Percentiles rank a stretch among this genome's conserved stretches.
Conservation (phyloP, 2,888 invertebrate species). For the Apoda limacodes region DNA sequence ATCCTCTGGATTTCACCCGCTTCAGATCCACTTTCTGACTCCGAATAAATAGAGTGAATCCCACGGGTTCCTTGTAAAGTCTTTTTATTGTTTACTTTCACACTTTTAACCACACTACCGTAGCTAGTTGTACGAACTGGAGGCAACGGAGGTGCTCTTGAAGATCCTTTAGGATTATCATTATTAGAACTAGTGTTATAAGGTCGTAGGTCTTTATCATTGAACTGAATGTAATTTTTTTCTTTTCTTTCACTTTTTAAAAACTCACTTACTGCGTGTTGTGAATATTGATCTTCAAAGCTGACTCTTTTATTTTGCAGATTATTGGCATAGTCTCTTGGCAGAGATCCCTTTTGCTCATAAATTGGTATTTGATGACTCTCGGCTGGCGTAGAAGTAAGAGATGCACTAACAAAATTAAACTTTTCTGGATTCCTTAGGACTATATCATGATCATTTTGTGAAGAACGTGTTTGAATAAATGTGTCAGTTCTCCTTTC, state of each 20-base stretch:
- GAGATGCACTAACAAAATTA: slow-evolving; percentile 22
- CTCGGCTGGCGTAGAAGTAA: slow-evolving; percentile 17
- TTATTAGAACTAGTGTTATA: background rate
- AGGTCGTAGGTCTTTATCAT: background rate
- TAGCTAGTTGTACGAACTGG: slow-evolving; percentile 53
- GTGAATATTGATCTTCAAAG: slow-evolving; percentile 35
- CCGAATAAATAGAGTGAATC: slow-evolving; percentile 49
- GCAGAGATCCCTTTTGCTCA: slow-evolving; percentile 31
- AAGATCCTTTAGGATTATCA: slow-evolving; percentile 5
- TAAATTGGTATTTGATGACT: slow-evolving; percentile 27
- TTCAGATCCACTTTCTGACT: slow-evolving; percentile 79
- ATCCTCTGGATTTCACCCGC: slow-evolving; percentile 78
- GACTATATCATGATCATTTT: slow-evolving; percentile 32
- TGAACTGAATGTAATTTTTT: background rate
- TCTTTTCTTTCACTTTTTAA: slow-evolving; percentile 15
- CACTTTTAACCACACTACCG: slow-evolving; percentile 24
- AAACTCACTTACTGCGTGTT: slow-evolving; percentile 19
- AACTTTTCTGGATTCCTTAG: slow-evolving; percentile 43
- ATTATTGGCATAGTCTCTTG: slow-evolving; percentile 22
- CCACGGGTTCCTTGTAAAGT: slow-evolving; percentile 24
- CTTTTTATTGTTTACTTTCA: slow-evolving; percentile 26
- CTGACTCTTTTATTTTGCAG: slow-evolving; percentile 40
- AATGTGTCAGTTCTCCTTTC: slow-evolving; percentile 51
- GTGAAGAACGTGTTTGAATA: slow-evolving; percentile 27
- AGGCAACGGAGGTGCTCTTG: slow-evolving; percentile 38